phyloP scores from a whole-genome alignment of 2,113 vertebrate genomes.

The Origma solitaria region DNA sequence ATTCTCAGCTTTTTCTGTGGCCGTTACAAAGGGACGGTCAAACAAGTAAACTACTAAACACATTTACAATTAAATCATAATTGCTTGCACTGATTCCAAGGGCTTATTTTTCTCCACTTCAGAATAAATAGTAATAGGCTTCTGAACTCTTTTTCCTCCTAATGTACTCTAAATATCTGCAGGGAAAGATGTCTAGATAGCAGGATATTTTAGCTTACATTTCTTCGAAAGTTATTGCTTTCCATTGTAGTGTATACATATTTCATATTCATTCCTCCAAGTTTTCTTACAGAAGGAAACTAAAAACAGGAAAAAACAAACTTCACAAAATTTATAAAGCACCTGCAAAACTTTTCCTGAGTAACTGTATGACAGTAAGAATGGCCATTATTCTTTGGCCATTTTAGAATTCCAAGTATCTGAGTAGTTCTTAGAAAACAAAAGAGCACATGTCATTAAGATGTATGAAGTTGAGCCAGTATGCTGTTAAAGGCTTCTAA shows the following conservation, averaged over 20 bases:
- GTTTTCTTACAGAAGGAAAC: not conserved
- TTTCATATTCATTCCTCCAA: not conserved
- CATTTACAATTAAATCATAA: not conserved
- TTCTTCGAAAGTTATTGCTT: not conserved
- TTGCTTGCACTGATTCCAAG: not conserved
- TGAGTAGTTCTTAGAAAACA: not conserved
- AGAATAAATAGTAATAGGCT: not conserved
- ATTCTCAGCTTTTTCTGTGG: not conserved
- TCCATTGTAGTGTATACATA: not conserved
- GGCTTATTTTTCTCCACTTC: not conserved
- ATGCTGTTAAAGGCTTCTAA: not conserved
- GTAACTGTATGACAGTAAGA: not conserved
- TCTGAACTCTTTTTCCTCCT: not conserved
- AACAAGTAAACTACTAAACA: not conserved
- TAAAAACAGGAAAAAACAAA: not conserved
- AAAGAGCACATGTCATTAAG: not conserved
- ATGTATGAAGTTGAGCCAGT: not conserved
- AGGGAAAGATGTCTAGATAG: not conserved
- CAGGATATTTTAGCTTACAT: not conserved
- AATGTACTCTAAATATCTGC: not conserved
- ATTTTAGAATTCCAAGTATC: not conserved
- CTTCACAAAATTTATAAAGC: not conserved
- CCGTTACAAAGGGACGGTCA: not conserved
- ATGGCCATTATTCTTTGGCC: not conserved
- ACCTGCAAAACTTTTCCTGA: not conserved